Evolutionary conservation across 2,797 vertebrate species (phyloP).

Genomic region (Psittacula echo): DNA sequence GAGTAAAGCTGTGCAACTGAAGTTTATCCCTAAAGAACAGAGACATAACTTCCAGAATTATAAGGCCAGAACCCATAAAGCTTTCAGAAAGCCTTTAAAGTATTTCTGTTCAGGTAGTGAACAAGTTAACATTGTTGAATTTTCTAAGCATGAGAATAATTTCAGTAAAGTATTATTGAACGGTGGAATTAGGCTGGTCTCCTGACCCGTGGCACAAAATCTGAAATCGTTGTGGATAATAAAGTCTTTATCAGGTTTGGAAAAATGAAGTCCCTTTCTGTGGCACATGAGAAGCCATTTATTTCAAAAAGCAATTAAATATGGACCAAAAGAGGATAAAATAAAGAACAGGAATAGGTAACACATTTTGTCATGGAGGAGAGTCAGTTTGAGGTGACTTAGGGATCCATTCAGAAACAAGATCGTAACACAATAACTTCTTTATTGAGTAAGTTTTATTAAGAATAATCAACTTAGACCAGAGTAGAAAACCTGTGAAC

Average conservation of each 20-base stretch:
- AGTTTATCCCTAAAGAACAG: background rate
- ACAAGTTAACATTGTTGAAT: constrained; percentile 52
- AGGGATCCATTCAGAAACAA: background rate
- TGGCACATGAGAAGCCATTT: background rate
- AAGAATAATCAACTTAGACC: background rate
- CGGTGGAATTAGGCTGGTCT: constrained; percentile 24
- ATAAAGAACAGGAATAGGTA: background rate
- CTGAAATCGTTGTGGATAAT: constrained; percentile 27
- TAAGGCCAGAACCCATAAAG: background rate
- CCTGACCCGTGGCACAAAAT: constrained; percentile 8
- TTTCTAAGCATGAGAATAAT: constrained; percentile 20
- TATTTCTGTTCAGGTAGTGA: constrained; percentile 48
- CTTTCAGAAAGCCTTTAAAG: constrained; percentile 45
- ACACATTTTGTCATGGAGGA: background rate
- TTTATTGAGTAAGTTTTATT: background rate
- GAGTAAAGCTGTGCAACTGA: background rate
- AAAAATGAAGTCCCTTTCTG: constrained; percentile 39
- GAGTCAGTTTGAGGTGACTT: background rate
- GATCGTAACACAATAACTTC: background rate
- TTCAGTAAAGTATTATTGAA: constrained; percentile 11
- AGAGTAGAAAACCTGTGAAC: background rate
- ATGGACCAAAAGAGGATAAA: background rate
- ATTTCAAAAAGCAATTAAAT: constrained; percentile 11
- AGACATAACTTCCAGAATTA: constrained; percentile 19
- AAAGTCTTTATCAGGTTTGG: constrained; percentile 41